Evolutionary conservation across 2,113 vertebrate genomes (phyloP).

Genomic region (Ceuthmochares aereus): DNA sequence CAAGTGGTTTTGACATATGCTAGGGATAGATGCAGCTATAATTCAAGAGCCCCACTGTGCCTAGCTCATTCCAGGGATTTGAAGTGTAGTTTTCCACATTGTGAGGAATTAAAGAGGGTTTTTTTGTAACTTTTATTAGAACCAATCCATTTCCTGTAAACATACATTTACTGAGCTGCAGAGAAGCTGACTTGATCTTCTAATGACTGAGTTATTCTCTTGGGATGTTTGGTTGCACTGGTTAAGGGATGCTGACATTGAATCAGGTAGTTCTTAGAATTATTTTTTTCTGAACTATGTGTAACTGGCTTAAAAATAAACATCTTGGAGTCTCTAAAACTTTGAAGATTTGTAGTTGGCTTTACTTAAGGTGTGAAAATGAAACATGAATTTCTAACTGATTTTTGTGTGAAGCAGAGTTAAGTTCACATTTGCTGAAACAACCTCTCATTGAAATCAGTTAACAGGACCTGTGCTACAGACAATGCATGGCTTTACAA

Average conservation of each 20-base stretch:
- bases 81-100: neutral
- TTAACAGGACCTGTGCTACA: neutral
- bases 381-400: neutral
- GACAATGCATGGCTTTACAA: neutral
- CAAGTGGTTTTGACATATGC: constrained; percentile 23
- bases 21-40: neutral
- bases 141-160: neutral
- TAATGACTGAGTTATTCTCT: neutral
- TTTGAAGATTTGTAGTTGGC: neutral
- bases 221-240: neutral
- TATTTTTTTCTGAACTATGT: neutral
- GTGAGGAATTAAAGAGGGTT: neutral
- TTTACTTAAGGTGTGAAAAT: neutral
- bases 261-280: neutral
- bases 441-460: neutral
- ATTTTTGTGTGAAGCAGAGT: neutral
- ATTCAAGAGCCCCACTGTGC: neutral
- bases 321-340: neutral
- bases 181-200: neutral
- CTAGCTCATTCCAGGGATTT: neutral
- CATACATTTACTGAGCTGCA: neutral
- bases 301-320: neutral
- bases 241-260: neutral
- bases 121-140: neutral
- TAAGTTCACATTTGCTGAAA: neutral